Evolutionary conservation across 30 jellyfish, hydroid and myxozoan genomes (phyloP).

Genomic region (Cassiopea andromeda): DNA sequence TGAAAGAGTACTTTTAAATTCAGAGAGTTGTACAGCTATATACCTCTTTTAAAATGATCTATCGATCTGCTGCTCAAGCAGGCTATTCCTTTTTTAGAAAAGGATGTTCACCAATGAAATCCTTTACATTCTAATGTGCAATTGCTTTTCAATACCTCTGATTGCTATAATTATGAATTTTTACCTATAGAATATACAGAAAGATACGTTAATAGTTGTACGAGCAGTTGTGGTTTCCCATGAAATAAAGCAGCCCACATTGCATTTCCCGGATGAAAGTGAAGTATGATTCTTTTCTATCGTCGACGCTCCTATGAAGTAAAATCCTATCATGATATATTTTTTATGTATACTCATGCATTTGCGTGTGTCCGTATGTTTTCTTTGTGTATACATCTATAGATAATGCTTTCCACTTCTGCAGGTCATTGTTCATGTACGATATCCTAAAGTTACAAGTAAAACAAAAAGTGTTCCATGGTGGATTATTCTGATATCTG

Average conservation of each 20-base stretch:
- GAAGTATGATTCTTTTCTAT: slow-evolving; percentile 18
- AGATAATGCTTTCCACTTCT: neutral
- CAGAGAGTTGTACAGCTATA: no score
- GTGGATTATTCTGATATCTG: slow-evolving; percentile 89
- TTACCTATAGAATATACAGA: neutral
- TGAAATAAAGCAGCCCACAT: slow-evolving; percentile 21
- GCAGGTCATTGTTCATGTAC: slow-evolving; percentile 12
- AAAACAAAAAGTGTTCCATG: slow-evolving; percentile 64
- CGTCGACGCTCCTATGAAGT: neutral
- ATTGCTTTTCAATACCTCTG: neutral
- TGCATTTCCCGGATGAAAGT: slow-evolving; percentile 45
- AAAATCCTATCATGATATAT: no score
- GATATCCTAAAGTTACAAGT: neutral
- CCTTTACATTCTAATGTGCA: no score
- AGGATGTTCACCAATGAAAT: no score
- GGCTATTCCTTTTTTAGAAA: no score
- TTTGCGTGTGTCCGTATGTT: no score
- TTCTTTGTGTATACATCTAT: no score
- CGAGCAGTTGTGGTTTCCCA: slow-evolving; percentile 48
- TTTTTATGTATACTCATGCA: no score
- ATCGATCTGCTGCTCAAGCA: no score
- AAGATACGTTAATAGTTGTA: slow-evolving; percentile 9
- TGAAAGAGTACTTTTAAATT: no score
- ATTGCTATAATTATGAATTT: neutral
- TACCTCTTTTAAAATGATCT: no score